Evolutionary conservation across 2,797 vertebrate species (phyloP).

Genomic region (Sarcoramphus papa): DNA sequence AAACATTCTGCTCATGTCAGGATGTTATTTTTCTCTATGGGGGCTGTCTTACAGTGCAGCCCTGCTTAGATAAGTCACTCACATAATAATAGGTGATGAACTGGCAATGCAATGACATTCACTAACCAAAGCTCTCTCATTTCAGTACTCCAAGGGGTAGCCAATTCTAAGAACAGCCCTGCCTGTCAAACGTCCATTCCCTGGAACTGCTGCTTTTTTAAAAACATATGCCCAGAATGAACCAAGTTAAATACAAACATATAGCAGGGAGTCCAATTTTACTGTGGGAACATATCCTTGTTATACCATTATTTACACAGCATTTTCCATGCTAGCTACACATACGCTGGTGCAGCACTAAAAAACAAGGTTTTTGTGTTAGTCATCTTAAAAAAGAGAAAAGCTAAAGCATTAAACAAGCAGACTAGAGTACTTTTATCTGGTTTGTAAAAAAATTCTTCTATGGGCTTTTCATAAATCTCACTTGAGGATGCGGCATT

Average conservation of each 20-base stretch:
- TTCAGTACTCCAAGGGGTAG: constrained; percentile 32
- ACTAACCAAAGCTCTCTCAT: constrained; percentile 23
- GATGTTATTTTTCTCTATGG: constrained; percentile 31
- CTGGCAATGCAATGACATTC: constrained; percentile 8
- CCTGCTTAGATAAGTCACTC: background rate
- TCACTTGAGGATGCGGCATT: background rate
- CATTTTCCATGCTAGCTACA: constrained; percentile 10
- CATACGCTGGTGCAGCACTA: background rate
- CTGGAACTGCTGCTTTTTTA: background rate
- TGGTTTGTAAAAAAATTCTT: background rate
- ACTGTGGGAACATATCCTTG: background rate
- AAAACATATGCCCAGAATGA: constrained; percentile 15
- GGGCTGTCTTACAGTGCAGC: background rate
- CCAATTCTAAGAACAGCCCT: background rate
- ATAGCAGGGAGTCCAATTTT: constrained; percentile 40
- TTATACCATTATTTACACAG: constrained; percentile 29
- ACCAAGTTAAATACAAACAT: constrained; percentile 35
- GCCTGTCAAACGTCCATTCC: background rate
- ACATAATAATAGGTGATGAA: constrained; percentile 45
- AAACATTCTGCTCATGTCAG: constrained; percentile 5
- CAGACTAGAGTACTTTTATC: background rate
- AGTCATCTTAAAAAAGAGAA: background rate
- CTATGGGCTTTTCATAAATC: background rate
- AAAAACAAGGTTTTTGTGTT: background rate
- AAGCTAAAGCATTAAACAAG: background rate